phyloP scores from a whole-genome alignment of 2,888 invertebrate species.

The Polyommatus iphigenia region DNA sequence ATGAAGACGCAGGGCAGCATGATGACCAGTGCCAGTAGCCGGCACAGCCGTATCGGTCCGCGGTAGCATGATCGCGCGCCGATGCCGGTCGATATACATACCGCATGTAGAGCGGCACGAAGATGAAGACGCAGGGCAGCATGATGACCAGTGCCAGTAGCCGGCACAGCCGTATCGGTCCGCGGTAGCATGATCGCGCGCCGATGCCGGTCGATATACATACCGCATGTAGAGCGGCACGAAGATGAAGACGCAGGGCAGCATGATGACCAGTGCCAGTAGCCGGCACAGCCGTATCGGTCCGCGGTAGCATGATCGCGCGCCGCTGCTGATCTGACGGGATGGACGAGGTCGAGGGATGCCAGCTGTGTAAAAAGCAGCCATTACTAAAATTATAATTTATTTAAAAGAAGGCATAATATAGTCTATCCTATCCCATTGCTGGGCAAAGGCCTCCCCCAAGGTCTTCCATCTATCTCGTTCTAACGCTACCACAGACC shows the following conservation, averaged over 20 bases:
- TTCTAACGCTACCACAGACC: too few species aligned
- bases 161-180: conserved; percentile 81
- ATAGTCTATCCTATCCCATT: too few species aligned
- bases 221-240: conserved; percentile 85
- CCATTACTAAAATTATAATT: too few species aligned
- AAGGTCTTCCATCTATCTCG: too few species aligned
- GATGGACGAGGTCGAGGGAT: conserved; percentile 42
- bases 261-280: conserved; percentile 81
- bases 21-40: conserved; percentile 83
- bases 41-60: conserved; percentile 81
- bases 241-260: conserved; percentile 84
- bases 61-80: conserved; percentile 56
- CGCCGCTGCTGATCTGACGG: conserved; percentile 49
- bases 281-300: conserved; percentile 82
- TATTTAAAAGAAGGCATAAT: too few species aligned
- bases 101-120: conserved; percentile 85
- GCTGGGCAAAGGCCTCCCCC: too few species aligned
- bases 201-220: conserved; percentile 42
- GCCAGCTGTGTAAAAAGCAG: conserved; percentile 48
- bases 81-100: conserved; percentile 45
- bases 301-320: conserved; percentile 63
- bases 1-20: conserved; percentile 84
- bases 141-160: conserved; percentile 83
- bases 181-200: conserved; percentile 60
- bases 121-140: conserved; percentile 84